These are phyloP conservation scores for Cephalopachus bancanus DNA, from an alignment of 2,797 vertebrate species.

Conservation along the genomic window DNA sequence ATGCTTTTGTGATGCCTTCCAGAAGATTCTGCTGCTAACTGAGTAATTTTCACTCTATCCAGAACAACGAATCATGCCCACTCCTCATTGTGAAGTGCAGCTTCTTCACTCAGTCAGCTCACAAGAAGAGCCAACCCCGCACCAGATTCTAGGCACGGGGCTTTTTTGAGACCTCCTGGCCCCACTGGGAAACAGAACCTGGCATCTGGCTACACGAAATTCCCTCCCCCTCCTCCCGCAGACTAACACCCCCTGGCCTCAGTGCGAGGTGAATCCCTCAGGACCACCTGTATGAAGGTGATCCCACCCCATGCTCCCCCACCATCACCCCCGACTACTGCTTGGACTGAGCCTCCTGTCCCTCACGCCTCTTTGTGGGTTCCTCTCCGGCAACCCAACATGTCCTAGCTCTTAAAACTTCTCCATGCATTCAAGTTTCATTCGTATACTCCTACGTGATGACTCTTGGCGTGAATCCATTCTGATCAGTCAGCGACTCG, in stretches of 20 bases:
- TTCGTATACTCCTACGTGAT: background rate
- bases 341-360: background rate
- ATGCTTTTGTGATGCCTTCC: background rate
- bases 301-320: background rate
- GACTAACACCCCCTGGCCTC: background rate
- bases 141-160: too few species aligned
- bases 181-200: background rate
- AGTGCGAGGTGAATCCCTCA: background rate
- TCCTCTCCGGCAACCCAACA: background rate
- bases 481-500: background rate
- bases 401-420: background rate
- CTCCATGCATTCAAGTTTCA: background rate
- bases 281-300: background rate
- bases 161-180: background rate
- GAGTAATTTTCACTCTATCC: background rate
- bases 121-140: background rate
- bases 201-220: accelerated
- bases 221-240: accelerated
- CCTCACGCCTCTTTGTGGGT: background rate
- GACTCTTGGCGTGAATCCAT: background rate
- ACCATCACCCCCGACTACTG: too few species aligned
- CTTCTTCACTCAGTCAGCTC: background rate
- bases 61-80: background rate
- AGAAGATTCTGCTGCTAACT: background rate
- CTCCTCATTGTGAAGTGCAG: background rate